Percentiles rank a stretch among this genome's conserved stretches.
Evolutionary conservation across 2,113 vertebrate genomes (phyloP).

Genomic region (Mandrillus leucophaeus): DNA sequence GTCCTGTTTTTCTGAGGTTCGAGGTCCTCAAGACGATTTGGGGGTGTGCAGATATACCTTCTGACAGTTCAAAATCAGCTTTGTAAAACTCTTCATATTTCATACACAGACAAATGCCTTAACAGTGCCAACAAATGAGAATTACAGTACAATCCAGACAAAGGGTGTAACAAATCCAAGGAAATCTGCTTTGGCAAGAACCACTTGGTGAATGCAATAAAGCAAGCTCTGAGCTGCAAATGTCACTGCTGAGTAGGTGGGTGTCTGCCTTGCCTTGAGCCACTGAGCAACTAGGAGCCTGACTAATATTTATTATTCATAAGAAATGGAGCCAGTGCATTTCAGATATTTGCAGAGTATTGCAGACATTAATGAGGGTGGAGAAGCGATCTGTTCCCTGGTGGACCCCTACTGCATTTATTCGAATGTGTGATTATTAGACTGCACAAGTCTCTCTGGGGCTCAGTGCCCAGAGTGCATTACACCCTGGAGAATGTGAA

Average conservation of each 20-base stretch:
- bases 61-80: neutral
- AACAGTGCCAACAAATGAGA: neutral
- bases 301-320: slow-evolving; percentile 54
- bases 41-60: neutral
- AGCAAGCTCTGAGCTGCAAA: neutral
- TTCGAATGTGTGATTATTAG: slow-evolving; percentile 69
- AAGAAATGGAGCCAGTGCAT: neutral
- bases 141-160: neutral
- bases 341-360: neutral
- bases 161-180: neutral
- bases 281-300: neutral
- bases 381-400: neutral
- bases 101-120: neutral
- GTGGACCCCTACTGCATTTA: slow-evolving; percentile 23
- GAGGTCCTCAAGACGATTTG: neutral
- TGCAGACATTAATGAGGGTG: slow-evolving; percentile 46
- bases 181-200: neutral
- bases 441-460: neutral
- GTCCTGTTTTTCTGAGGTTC: neutral
- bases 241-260: neutral
- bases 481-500: slow-evolving; percentile 54
- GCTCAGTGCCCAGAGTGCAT: neutral
- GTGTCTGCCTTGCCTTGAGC: neutral
- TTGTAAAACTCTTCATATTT: neutral
- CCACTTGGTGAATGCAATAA: neutral